Percentiles rank a stretch among this genome's conserved stretches.
Evolutionary conservation across 2,797 vertebrate genomes (phyloP).

Genomic region (Epinephelus awoara): DNA sequence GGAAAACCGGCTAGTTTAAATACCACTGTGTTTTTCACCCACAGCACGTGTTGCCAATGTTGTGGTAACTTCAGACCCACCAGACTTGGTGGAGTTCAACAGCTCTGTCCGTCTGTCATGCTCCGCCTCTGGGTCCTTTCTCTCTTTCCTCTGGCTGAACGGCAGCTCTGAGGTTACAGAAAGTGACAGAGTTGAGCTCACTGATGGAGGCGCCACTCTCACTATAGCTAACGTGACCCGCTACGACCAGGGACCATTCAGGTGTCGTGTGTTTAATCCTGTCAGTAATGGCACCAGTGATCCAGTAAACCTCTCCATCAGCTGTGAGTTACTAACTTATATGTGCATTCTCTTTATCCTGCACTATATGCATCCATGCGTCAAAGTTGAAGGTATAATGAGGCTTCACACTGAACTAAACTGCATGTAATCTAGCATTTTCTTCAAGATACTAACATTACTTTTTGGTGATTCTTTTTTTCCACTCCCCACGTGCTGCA

Average conservation of each 20-base stretch:
- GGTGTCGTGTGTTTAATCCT: slow-evolving; percentile 63
- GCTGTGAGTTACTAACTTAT: slow-evolving; percentile 66
- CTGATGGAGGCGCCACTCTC: slow-evolving; percentile 41
- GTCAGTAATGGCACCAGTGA: slow-evolving; percentile 47
- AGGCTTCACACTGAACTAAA: neutral
- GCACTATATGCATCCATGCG: neutral
- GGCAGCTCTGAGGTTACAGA: slow-evolving; percentile 65
- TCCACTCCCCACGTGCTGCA: neutral
- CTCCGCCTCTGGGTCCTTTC: slow-evolving; percentile 56
- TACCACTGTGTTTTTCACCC: neutral
- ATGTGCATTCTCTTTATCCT: neutral
- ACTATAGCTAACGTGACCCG: slow-evolving; percentile 52
- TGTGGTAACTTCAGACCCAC: neutral
- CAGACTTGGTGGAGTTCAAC: slow-evolving; percentile 28
- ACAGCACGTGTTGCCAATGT: slow-evolving; percentile 2
- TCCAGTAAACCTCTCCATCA: slow-evolving; percentile 54
- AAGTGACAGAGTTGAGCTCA: slow-evolving; percentile 50
- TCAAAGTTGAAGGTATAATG: neutral
- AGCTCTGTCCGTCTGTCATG: slow-evolving; percentile 61
- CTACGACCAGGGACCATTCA: slow-evolving; percentile 70
- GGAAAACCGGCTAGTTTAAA: neutral
- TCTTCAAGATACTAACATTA: neutral
- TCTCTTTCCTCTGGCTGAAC: slow-evolving; percentile 73
- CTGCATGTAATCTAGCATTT: neutral
- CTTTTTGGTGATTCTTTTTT: neutral